phyloP scores from a whole-genome alignment of 2,797 vertebrate genomes.

The Notolepis coatsorum region DNA sequence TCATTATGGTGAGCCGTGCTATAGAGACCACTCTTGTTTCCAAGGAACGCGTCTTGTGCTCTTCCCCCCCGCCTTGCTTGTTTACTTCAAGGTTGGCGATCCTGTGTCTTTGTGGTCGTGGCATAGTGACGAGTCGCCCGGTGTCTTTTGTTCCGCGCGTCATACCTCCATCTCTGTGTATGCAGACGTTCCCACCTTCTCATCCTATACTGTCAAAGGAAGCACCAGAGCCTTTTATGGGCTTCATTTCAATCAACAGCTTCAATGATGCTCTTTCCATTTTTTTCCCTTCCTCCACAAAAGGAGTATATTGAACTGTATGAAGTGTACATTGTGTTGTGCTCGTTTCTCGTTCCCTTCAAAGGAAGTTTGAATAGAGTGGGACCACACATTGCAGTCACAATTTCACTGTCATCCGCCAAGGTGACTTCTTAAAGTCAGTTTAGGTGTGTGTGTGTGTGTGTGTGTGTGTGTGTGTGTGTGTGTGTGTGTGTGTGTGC shows the following conservation, averaged over 20 bases:
- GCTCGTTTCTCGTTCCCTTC: constrained; percentile 36
- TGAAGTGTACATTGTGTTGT: constrained; percentile 11
- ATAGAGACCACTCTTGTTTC: too few species aligned
- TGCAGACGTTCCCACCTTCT: constrained; percentile 4
- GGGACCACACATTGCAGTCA: constrained; percentile 32
- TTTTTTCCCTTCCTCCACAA: constrained; percentile 27
- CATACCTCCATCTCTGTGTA: too few species aligned
- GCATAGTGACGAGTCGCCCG: constrained; percentile 6
- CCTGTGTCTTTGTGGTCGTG: constrained; percentile 9
- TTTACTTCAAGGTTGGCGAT: constrained; percentile 26
- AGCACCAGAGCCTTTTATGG: constrained; percentile 16
- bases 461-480: constrained; percentile 1
- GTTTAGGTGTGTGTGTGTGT: constrained; percentile 62
- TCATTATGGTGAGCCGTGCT: too few species aligned
- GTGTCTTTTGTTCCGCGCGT: constrained; percentile 38
- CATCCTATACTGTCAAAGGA: constrained; percentile 31
- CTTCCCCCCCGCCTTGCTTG: constrained; percentile 1
- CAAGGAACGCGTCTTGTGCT: too few species aligned
- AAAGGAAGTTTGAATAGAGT: constrained; percentile 10
- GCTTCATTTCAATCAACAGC: constrained; percentile 32
- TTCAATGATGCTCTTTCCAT: constrained; percentile 22
- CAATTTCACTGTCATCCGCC: constrained; percentile 53
- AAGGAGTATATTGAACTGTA: constrained; percentile 32
- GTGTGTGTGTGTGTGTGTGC: constrained; percentile 4
- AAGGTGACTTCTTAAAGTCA: constrained; percentile 71